Evolutionary conservation across 1,140 invertebrate genomes (phyloP), one percentile per base, ranked within the genome.

Genomic region (Macrostomum lignano): DNA sequence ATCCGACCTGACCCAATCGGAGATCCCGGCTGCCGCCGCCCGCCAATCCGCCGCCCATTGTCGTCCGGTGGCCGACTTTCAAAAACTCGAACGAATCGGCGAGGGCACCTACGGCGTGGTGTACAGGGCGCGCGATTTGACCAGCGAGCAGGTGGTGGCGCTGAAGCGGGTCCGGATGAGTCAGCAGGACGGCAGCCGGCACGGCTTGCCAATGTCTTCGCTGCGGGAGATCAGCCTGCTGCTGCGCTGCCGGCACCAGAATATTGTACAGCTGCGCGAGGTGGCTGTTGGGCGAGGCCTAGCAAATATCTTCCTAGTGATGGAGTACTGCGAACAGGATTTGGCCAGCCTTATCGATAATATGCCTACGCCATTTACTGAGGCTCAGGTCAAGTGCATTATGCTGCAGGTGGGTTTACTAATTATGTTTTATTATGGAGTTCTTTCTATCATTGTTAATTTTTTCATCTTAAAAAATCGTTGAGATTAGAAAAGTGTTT

Each of bases 281-380:
- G 78, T 93, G 7, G 72, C 78, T 7, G 81, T 93, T 25, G 82
- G 81, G 4, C 67, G 71, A 44, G 81, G 74, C 57, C 60, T 91
- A 20, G 76, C 86, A 52, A 82, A 51, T 40, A n/a, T n/a, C n/a
- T n/a, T n/a, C n/a, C 58, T 93, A 9, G 77, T 78, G 2, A 91
- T 93, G 81, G 79, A 91, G 52, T 93, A 91, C 53, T 93, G 82
- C 58, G 82, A 93, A 54, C 82, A 93, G 58, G 84, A 94, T 58
- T 57, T 94, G 32, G 82, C 81, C 1, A 82, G 74, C 40, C 59
- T 94, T 17, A 52, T 93, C 21, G 84, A 94, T 46, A 86, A 93
- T 48, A 88, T 93, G 78, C 67, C 74, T 40, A 66, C 69, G 11
- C 79, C 82, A 3, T 93, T 93, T 48, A 75, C 78, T 1, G 84